Base-by-base conservation (phyloP, 2,888 invertebrate species). In the Thyatira batis region DNA sequence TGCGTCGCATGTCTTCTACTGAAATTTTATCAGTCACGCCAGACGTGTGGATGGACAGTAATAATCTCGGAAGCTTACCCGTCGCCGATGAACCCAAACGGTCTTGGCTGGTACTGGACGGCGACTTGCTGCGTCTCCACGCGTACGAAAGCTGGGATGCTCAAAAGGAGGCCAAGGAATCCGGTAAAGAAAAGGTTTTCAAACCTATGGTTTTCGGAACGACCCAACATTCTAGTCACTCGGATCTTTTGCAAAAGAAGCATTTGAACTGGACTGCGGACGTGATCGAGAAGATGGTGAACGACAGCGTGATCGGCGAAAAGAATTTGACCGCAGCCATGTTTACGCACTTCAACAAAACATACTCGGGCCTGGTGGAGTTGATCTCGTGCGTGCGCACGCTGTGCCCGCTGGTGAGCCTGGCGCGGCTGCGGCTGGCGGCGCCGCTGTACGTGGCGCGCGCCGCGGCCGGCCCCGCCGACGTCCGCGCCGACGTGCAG, bases 321-420 rank as follows among this genome's bases (percentile, higher is more conserved):
- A 87, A 92, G 55, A 94, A 94, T 55, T 75, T 95, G 30, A 93
- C 94, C 0, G 92, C 93, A 1, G 93, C 94, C 59, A 93, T 94
- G 11, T 92, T 95, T n/a, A 80, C 85, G 28, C 92, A 94, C 60
- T 96, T 96, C 76, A 95, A 95, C 60, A 89, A 93, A 52, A 95
- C 94, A 0, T 94, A 96, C 90, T 89, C 92, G 55, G 96, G 95
- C 25, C 84, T 97, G 45, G 94, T 94, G 13, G 90, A 95, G 50
- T 93, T 97, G 93, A 95, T 97, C 23, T 95, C 96, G 0, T 95
- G 96, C 64, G 94, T 97, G 21, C 94, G 97, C 52, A 96, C 95
- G 1, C 92, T 96, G 48, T 97, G 97, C 73, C 97, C 97, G 1
- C 82, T 97, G 52, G 89, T 95, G 45, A 93, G 93, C 10, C 92